Conservation (phyloP, 1,140 invertebrate species). For the Trachymyrmex septentrionalis region DNA sequence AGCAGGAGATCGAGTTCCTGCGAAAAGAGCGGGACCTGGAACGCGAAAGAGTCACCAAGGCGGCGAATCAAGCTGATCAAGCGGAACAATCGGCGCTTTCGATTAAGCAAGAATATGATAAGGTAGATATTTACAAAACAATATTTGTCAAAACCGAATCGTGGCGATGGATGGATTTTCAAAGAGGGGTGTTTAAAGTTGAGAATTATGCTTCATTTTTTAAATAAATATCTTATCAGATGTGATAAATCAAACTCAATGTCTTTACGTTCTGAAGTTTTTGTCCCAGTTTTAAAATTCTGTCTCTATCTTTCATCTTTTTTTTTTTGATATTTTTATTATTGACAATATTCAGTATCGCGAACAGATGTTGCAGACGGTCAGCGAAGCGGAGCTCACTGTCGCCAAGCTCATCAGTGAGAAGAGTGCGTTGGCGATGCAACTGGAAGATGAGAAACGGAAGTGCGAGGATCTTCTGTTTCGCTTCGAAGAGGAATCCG, state of each 20-base stretch:
- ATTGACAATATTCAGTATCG: slow-evolving; percentile 84
- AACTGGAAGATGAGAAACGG: slow-evolving; percentile 94
- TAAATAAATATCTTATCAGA: not conserved
- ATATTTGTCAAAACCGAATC: not conserved
- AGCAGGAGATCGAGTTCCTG: slow-evolving; percentile 96
- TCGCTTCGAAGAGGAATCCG: slow-evolving; percentile 95
- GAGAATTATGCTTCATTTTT: not conserved
- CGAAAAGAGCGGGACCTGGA: slow-evolving; percentile 96
- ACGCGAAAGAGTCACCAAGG: slow-evolving; percentile 90
- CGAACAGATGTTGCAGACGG: slow-evolving; percentile 87
- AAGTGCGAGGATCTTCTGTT: slow-evolving; percentile 97
- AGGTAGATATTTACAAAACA: slow-evolving; percentile 78
- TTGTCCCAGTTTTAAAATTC: slow-evolving; percentile 11
- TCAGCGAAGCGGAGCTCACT: slow-evolving; percentile 81
- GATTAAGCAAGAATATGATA: slow-evolving; percentile 87
- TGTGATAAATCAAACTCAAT: not conserved
- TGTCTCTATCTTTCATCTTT: not conserved
- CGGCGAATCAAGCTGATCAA: slow-evolving; percentile 91
- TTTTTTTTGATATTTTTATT: slow-evolving; percentile 41
- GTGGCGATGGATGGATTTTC: not conserved
- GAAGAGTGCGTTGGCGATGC: slow-evolving; percentile 89
- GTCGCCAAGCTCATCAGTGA: slow-evolving; percentile 89
- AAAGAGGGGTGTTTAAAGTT: not conserved
- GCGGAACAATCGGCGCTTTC: slow-evolving; percentile 87
- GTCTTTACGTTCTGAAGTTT: not conserved